Conservation (phyloP, 2,888 invertebrate genomes). For the Eilema griseolum region DNA sequence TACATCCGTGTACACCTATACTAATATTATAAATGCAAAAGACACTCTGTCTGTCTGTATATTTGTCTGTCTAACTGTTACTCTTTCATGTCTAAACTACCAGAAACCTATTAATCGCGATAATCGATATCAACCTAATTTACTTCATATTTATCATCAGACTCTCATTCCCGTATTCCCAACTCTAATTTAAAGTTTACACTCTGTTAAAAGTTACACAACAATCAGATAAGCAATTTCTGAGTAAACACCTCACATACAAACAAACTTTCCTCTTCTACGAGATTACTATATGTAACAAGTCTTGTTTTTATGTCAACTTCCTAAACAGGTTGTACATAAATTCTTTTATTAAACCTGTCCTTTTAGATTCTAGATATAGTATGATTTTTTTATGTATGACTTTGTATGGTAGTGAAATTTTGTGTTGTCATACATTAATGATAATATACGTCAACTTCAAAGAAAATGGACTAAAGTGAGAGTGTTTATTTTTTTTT, state of each 20-base stretch:
- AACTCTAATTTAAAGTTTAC: neutral
- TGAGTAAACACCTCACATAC: constrained; percentile 26
- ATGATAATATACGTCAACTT: neutral
- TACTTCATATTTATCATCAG: neutral
- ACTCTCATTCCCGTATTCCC: neutral
- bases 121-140: too few species aligned
- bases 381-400: constrained; percentile 37
- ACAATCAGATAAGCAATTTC: constrained; percentile 29
- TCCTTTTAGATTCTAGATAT: constrained; percentile 25
- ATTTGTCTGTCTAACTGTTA: too few species aligned
- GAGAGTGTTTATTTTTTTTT: constrained; percentile 3
- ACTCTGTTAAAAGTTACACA: constrained; percentile 18
- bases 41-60: too few species aligned
- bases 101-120: too few species aligned
- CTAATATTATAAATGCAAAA: too few species aligned
- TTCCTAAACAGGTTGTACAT: constrained; percentile 36
- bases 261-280: constrained; percentile 30
- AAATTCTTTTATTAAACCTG: constrained; percentile 45
- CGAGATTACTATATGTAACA: constrained; percentile 34
- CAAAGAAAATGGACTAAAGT: neutral
- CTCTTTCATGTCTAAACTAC: too few species aligned
- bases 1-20: too few species aligned
- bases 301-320: constrained; percentile 39
- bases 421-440: neutral
- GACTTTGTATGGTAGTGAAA: constrained; percentile 27